Conservation (phyloP, 2,888 invertebrate genomes). For the Caenorhabditis becei region DNA sequence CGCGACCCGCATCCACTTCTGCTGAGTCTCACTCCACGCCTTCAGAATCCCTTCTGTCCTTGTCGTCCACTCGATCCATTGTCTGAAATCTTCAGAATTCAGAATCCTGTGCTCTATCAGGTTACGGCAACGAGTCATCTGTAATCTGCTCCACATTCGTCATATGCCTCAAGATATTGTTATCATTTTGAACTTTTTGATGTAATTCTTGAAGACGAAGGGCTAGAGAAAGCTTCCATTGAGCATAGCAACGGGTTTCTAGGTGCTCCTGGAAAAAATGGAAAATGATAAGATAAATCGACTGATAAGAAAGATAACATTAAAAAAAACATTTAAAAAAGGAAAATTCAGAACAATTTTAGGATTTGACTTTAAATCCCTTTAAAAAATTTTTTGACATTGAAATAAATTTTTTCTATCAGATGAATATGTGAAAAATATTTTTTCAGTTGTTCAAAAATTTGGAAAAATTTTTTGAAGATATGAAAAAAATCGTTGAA, state of each 20-base stretch:
- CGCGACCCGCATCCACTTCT: slow-evolving; percentile 58
- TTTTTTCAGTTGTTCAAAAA: too few relatives aligned
- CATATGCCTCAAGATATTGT: slow-evolving; percentile 50
- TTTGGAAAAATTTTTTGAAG: too few relatives aligned
- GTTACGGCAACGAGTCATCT: slow-evolving; percentile 59
- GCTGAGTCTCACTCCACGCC: slow-evolving; percentile 55
- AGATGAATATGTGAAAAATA: too few relatives aligned
- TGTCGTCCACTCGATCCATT: slow-evolving; percentile 60
- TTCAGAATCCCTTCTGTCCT: slow-evolving; percentile 45
- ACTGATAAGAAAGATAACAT: too few relatives aligned
- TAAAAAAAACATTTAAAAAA: too few relatives aligned
- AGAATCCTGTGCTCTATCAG: too few relatives aligned
- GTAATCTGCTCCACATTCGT: slow-evolving; percentile 59
- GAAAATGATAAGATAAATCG: too few relatives aligned
- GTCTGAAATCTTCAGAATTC: slow-evolving; percentile 20
- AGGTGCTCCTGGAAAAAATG: slow-evolving; percentile 69
- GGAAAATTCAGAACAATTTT: too few relatives aligned
- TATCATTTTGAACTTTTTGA: slow-evolving; percentile 40
- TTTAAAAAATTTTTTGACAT: too few relatives aligned
- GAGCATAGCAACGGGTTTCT: slow-evolving; percentile 60
- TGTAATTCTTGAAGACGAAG: slow-evolving; percentile 28
- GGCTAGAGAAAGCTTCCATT: slow-evolving; percentile 68
- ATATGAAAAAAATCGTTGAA: too few relatives aligned
- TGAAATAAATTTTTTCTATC: too few relatives aligned
- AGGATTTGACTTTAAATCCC: too few relatives aligned